These are phyloP conservation scores for Lepidotrigona ventralis DNA, from an alignment of 1,140 invertebrate genomes.

Conservation along the genomic window DNA sequence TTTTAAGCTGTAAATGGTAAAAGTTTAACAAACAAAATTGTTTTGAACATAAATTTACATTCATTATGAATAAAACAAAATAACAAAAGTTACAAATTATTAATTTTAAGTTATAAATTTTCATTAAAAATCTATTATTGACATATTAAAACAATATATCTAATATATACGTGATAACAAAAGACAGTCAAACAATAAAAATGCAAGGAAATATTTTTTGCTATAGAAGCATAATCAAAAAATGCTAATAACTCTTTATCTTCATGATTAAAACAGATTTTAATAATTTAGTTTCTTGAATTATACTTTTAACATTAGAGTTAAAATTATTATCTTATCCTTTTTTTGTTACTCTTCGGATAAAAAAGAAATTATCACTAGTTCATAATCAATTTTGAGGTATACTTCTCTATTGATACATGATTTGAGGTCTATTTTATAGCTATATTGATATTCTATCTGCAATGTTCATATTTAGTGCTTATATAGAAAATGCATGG, in stretches of 20 bases:
- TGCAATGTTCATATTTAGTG: conserved; percentile 8
- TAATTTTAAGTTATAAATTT: neutral
- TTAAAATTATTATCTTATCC: neutral
- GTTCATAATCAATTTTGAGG: neutral
- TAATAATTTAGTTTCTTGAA: neutral
- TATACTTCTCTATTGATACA: neutral
- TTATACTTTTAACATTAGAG: neutral
- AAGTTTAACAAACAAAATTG: neutral
- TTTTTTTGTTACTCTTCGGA: neutral
- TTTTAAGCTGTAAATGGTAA: neutral
- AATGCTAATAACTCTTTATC: neutral
- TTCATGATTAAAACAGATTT: neutral
- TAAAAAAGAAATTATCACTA: neutral
- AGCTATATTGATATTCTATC: conserved; percentile 3
- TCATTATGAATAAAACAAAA: too few species aligned
- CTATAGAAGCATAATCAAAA: neutral
- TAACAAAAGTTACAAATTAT: neutral
- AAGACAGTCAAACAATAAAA: neutral
- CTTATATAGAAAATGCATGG: neutral
- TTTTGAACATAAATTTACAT: neutral
- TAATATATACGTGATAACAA: neutral
- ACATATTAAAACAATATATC: neutral
- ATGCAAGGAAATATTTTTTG: neutral
- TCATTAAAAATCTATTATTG: neutral
- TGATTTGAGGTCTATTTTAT: conserved; percentile 22